Percentiles rank a stretch among this genome's conserved stretches.
Conservation (phyloP, 2,113 vertebrate species). For the Eubucco bourcierii region DNA sequence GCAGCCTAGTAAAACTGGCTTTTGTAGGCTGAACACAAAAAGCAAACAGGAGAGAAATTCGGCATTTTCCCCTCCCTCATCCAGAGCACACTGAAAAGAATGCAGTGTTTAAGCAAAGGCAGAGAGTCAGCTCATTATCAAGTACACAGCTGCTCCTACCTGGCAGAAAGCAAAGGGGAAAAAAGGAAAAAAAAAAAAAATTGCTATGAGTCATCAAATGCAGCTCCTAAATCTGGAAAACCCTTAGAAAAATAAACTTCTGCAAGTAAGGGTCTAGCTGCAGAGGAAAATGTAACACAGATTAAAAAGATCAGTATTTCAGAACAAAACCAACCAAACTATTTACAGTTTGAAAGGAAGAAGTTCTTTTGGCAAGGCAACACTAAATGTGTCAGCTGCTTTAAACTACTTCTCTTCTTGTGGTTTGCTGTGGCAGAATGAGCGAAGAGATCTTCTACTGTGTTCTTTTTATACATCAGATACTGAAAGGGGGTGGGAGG, state of each 20-base stretch:
- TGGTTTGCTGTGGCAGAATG: neutral
- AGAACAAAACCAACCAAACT: neutral
- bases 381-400: neutral
- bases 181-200: no score
- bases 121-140: constrained; percentile 29
- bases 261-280: neutral
- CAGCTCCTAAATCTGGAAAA: constrained; percentile 43
- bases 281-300: neutral
- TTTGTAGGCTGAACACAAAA: constrained; percentile 30
- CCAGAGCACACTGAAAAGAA: neutral
- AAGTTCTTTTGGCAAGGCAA: constrained; percentile 2
- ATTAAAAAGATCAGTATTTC: constrained; percentile 26
- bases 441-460: neutral
- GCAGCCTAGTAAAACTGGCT: neutral
- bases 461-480: neutral
- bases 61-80: neutral
- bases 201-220: constrained; percentile 20
- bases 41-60: neutral
- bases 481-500: neutral
- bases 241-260: constrained; percentile 40
- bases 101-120: constrained; percentile 1
- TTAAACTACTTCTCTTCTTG: constrained; percentile 7
- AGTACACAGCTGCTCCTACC: constrained; percentile 44
- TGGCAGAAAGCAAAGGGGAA: constrained; percentile 20
- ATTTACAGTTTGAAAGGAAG: neutral